Percentiles rank a stretch among this genome's conserved stretches.
Conservation (phyloP, 2,113 vertebrate species). For the Petrocephalus zakoni region DNA sequence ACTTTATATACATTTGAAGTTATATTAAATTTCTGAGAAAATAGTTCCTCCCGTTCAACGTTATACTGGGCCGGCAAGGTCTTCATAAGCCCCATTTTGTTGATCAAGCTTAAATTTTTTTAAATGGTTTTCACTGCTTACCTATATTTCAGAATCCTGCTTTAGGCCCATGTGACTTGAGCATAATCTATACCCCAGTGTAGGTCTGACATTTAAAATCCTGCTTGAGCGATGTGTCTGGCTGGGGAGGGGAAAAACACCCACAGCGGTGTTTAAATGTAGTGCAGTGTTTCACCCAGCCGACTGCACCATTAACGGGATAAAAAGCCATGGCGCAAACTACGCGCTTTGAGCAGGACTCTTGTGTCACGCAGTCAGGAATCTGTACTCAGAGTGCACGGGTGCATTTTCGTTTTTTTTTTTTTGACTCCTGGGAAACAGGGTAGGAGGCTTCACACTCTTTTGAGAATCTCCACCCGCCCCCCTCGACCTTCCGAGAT, state of each 20-base stretch:
- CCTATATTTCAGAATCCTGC: not conserved
- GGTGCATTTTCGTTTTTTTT: not conserved
- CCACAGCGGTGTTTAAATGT: not conserved
- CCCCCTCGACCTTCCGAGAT: conserved; percentile 52
- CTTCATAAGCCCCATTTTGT: conserved; percentile 6
- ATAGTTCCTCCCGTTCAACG: not conserved
- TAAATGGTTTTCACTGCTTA: not conserved
- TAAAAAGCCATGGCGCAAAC: not conserved
- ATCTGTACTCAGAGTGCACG: not conserved
- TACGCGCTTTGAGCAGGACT: not conserved
- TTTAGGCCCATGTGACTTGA: not conserved
- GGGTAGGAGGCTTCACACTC: not conserved
- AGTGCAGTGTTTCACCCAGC: not conserved
- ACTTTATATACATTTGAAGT: not conserved
- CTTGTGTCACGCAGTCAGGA: not conserved
- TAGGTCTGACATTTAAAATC: not conserved
- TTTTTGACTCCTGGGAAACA: not conserved
- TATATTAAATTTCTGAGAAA: not conserved
- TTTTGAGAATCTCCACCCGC: not conserved
- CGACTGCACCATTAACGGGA: not conserved
- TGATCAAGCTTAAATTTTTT: conserved; percentile 2
- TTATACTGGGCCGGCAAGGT: not conserved
- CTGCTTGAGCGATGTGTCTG: not conserved
- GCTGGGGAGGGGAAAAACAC: not conserved
- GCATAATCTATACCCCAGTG: not conserved